phyloP scores from a whole-genome alignment of 2,888 invertebrate genomes.

The Caenorhabditis becei region DNA sequence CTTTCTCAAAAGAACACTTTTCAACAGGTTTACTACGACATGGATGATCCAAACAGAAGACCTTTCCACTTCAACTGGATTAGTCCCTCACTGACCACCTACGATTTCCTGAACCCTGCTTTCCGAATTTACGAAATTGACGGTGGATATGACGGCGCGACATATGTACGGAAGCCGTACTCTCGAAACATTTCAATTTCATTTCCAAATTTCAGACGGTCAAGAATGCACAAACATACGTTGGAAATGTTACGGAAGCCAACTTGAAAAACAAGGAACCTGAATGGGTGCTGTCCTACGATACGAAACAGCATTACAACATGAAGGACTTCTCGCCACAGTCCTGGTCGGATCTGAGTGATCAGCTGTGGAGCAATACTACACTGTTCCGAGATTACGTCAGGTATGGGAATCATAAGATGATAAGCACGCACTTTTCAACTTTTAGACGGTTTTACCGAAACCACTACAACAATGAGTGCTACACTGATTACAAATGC shows the following conservation, averaged over 20 bases:
- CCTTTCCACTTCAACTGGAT: slow-evolving; percentile 83
- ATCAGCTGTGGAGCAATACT: slow-evolving; percentile 65
- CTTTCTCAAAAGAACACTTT: neutral
- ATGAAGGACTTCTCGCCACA: slow-evolving; percentile 76
- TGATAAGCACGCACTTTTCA: neutral
- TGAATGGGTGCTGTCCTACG: slow-evolving; percentile 68
- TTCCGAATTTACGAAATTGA: slow-evolving; percentile 95
- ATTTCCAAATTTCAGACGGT: slow-evolving; percentile 68
- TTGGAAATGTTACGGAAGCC: slow-evolving; percentile 71
- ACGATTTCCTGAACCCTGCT: slow-evolving; percentile 89
- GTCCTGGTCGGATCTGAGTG: slow-evolving; percentile 71
- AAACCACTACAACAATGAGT: slow-evolving; percentile 68
- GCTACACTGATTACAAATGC: slow-evolving; percentile 62
- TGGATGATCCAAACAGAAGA: slow-evolving; percentile 67
- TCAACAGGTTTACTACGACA: slow-evolving; percentile 72
- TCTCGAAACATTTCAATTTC: slow-evolving; percentile 26
- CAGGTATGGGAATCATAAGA: slow-evolving; percentile 39
- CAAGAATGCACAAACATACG: slow-evolving; percentile 74
- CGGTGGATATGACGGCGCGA: slow-evolving; percentile 85
- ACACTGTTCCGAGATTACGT: slow-evolving; percentile 70
- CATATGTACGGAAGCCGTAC: slow-evolving; percentile 72
- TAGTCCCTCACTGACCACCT: slow-evolving; percentile 89
- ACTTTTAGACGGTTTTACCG: slow-evolving; percentile 64
- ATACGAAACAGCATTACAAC: slow-evolving; percentile 67
- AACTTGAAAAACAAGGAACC: slow-evolving; percentile 70